These are phyloP conservation scores for Macrosteles quadrilineatus DNA, from an alignment of 1,140 invertebrate genomes.

Conservation along the genomic window DNA sequence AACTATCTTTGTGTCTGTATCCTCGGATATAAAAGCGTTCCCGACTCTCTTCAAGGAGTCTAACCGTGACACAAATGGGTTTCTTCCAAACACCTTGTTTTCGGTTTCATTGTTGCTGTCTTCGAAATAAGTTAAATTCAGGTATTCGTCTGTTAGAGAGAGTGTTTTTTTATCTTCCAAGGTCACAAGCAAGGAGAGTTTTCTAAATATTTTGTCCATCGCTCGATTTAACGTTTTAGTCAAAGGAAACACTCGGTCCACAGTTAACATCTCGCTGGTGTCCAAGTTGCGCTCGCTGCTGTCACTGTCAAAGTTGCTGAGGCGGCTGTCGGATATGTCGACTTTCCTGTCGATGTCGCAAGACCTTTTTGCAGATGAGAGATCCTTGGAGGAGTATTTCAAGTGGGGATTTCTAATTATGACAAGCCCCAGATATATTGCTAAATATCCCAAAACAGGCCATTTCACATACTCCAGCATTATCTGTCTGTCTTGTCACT, in stretches of 20 bases:
- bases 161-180: slow-evolving; percentile 6
- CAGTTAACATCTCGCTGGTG: neutral
- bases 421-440: neutral
- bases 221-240: neutral
- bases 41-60: neutral
- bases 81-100: neutral
- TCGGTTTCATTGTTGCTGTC: neutral
- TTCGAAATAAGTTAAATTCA: neutral
- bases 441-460: neutral
- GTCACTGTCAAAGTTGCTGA: neutral
- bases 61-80: neutral
- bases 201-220: neutral
- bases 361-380: neutral
- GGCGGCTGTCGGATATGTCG: neutral
- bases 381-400: neutral
- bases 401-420: neutral
- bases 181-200: neutral
- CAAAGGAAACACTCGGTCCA: neutral
- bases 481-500: too few species aligned
- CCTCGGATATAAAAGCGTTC: neutral
- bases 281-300: neutral
- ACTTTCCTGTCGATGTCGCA: neutral
- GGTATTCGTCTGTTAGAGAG: neutral
- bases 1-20: neutral
- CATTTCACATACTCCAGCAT: neutral